Evolutionary conservation across 2,797 vertebrate genomes (phyloP), one percentile per base, ranked within the genome.

Genomic region (Numenius phaeopus): DNA sequence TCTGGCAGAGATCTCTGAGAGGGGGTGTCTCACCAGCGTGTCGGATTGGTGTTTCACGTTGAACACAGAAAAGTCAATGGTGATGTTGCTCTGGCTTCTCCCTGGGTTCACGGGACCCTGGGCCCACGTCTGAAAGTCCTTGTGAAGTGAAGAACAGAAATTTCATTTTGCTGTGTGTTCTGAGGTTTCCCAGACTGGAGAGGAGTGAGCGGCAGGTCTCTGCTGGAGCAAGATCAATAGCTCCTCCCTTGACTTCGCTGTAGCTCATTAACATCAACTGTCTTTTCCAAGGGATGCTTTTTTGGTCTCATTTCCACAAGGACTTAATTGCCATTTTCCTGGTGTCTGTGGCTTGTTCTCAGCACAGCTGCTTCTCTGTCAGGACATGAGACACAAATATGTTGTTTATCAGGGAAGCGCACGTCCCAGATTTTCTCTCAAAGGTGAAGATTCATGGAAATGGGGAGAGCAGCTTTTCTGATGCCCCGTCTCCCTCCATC

Each of bases 351-450:
- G 79, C 87, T 92, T 7, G 1, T 91, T 92, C 82, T 90, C 93
- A 80, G 90, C 37, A 44, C 93, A 94, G 91, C 96, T 97, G 96
- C 83, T 70, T 75, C 75, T 29, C 23, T 82, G 84, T 75, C 88
- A 79, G 82, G 80, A 87, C 2, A 0, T 32, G 54, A 71, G 76
- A 66, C 76, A 83, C 59, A 85, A 83, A 83, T 52, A 37, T 11
- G 78, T 49, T 92, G 78, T 85, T 86, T 92, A 80, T 61, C 39
- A 12, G 65, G 47, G 87, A 87, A 89, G 54, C 0, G 0, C 71
- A 22, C 2, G 0, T 37, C 52, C 70, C 83, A 80, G 67, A 78
- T 85, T 95, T 76, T 82, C 81, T 77, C 65, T 85, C 32, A 5
- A 61, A 83, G 61, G 59, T 80, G 89, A 91, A 44, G 87, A 95